Conservation (phyloP, 2,888 invertebrate species). For the Megastigmus dorsalis region DNA sequence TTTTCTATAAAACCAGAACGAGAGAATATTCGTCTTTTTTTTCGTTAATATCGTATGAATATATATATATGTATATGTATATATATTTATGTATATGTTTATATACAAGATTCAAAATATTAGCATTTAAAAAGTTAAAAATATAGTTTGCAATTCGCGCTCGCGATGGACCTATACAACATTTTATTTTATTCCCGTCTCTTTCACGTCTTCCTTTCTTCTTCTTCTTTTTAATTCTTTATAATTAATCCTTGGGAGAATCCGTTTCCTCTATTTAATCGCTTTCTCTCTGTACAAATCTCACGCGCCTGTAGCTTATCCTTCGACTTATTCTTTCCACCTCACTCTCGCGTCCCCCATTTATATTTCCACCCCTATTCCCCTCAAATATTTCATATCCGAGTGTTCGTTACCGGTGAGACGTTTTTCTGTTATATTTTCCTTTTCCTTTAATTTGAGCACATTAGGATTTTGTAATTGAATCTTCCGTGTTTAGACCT, state of each 20-base stretch:
- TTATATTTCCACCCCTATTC: conserved; percentile 27
- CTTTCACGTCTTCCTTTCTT: conserved; percentile 50
- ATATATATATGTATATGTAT: conserved; percentile 58
- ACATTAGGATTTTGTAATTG: conserved; percentile 68
- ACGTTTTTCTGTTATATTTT: conserved; percentile 61
- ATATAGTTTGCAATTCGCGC: conserved; percentile 73
- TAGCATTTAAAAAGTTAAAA: conserved; percentile 73
- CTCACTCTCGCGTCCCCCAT: conserved; percentile 22
- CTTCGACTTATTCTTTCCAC: conserved; percentile 45
- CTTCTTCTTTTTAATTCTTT: too few relatives aligned
- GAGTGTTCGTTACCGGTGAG: conserved; percentile 59
- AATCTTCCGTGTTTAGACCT: conserved; percentile 65
- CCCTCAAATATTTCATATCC: conserved; percentile 46
- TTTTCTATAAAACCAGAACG: conserved; percentile 62
- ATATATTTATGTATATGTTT: conserved; percentile 58
- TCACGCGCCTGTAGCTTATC: neutral
- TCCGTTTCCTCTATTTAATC: conserved; percentile 52
- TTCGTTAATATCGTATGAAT: conserved; percentile 70
- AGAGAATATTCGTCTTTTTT: conserved; percentile 64
- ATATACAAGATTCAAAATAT: conserved; percentile 73
- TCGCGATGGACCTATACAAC: conserved; percentile 70
- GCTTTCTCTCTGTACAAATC: conserved; percentile 24
- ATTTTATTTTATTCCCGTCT: conserved; percentile 52
- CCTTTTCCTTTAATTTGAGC: too few relatives aligned
- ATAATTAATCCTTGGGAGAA: conserved; percentile 51